Percentiles rank a stretch among this genome's conserved stretches.
Conservation (phyloP, 2,797 vertebrate species). For the Mus minutoides region DNA sequence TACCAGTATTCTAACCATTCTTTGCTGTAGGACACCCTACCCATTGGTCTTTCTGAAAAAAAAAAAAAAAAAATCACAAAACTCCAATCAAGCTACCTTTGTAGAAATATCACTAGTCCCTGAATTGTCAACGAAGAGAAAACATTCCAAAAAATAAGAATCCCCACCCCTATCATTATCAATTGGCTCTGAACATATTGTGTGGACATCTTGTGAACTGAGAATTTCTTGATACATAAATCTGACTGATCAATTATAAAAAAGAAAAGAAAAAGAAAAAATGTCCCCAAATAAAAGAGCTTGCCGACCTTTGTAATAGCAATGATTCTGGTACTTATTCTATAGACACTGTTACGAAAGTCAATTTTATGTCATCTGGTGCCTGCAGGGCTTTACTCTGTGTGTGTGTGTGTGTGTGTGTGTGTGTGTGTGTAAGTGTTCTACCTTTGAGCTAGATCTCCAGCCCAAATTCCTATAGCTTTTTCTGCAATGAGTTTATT, state of each 20-base stretch:
- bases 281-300: not conserved
- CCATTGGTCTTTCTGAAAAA: not conserved
- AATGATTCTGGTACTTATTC: not conserved
- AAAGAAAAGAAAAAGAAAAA: too few relatives aligned
- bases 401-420: conserved; percentile 1
- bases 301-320: not conserved
- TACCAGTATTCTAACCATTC: not conserved
- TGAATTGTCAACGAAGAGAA: not conserved
- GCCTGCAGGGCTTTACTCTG: not conserved
- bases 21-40: not conserved
- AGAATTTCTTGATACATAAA: too few relatives aligned
- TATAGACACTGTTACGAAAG: not conserved
- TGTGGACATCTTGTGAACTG: too few relatives aligned
- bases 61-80: not conserved
- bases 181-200: too few relatives aligned
- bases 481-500: conserved; percentile 17
- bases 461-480: not conserved
- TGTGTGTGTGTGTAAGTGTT: not conserved
- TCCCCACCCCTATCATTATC: too few relatives aligned
- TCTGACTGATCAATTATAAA: too few relatives aligned
- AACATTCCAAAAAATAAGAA: not conserved
- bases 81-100: conserved; percentile 25
- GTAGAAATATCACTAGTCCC: not conserved
- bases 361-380: conserved; percentile 10
- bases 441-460: not conserved